Conservation (phyloP, 2,113 vertebrate genomes). For the Daubentonia madagascariensis region DNA sequence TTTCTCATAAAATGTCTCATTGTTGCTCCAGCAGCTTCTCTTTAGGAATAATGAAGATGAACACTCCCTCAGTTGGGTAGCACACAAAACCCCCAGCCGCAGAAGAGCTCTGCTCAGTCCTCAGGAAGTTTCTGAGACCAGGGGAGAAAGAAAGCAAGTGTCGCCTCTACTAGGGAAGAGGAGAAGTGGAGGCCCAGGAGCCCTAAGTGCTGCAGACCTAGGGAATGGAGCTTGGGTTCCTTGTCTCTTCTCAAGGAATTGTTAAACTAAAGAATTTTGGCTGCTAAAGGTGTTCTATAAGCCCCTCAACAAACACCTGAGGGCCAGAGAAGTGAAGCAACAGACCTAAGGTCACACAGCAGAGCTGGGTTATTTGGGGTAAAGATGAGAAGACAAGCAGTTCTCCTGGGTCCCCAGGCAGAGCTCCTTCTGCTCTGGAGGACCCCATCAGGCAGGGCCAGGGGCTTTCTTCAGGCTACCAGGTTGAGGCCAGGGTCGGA, state of each 20-base stretch:
- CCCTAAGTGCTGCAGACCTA: accelerated
- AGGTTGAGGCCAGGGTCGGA: background rate
- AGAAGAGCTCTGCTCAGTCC: background rate
- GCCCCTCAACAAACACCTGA: background rate
- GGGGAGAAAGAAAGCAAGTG: background rate
- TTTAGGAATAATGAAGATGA: constrained; percentile 70
- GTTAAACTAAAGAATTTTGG: background rate
- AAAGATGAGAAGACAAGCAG: background rate
- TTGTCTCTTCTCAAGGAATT: background rate
- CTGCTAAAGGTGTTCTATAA: background rate
- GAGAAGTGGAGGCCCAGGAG: background rate
- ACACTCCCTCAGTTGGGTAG: constrained; percentile 18
- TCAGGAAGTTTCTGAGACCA: background rate
- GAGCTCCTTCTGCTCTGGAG: background rate
- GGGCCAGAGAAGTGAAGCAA: background rate
- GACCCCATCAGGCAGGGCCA: background rate
- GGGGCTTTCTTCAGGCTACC: background rate
- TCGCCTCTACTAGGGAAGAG: background rate
- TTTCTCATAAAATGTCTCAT: constrained; percentile 77
- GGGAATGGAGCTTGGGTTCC: background rate
- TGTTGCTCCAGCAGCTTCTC: constrained; percentile 65
- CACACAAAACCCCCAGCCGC: background rate
- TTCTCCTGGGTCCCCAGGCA: background rate
- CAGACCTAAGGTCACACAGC: background rate
- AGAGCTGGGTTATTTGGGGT: background rate